Evolutionary conservation across 2,797 vertebrate species (phyloP).

Genomic region (Myioborus melanocephalus): DNA sequence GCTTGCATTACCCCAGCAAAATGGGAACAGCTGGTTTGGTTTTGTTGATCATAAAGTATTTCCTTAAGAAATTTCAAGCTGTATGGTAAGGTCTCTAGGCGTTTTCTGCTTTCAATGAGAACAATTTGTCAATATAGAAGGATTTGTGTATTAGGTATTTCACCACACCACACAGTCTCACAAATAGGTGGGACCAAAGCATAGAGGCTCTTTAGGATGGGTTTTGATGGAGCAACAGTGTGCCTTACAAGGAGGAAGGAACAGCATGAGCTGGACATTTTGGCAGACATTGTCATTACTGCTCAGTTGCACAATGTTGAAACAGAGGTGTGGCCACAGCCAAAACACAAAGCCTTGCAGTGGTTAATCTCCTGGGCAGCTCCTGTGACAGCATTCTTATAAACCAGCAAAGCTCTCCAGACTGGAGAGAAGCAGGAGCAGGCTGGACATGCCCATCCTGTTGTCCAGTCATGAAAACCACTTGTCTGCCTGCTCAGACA

Average conservation of each 20-base stretch:
- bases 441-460: neutral
- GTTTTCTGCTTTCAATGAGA: neutral
- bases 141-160: neutral
- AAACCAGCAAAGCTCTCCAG: neutral
- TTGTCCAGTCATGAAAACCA: neutral
- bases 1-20: conserved; percentile 21
- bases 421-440: neutral
- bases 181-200: neutral
- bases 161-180: neutral
- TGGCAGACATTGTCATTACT: neutral
- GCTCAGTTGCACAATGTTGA: neutral
- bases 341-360: neutral
- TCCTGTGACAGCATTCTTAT: neutral
- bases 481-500: neutral
- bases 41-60: conserved; percentile 16
- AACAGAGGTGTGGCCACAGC: neutral
- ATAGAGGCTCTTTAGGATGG: neutral
- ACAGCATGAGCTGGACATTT: neutral
- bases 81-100: neutral
- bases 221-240: neutral
- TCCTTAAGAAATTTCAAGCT: neutral
- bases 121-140: neutral
- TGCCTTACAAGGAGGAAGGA: neutral
- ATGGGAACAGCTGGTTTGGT: conserved; percentile 23
- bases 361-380: neutral